Conservation (phyloP, 1,140 invertebrate genomes). For the Camponotus pennsylvanicus region DNA sequence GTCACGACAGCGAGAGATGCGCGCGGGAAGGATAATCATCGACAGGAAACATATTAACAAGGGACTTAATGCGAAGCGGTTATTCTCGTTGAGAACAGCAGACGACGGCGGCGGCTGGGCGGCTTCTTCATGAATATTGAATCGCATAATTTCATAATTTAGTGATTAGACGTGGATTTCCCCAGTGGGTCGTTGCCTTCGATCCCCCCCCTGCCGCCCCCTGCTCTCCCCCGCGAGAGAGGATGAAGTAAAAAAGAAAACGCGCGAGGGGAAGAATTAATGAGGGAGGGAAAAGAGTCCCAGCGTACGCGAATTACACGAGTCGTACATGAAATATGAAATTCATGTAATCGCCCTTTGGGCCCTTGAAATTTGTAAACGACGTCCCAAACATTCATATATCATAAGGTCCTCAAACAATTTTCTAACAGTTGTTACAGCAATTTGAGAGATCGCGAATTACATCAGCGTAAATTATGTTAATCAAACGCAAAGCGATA, state of each 20-base stretch:
- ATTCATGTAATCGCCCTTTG: background rate
- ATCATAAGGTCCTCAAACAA: slow-evolving; percentile 9
- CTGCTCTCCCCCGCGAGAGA: no score
- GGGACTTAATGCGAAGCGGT: slow-evolving; percentile 58
- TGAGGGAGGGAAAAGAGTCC: background rate
- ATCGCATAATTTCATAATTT: slow-evolving; percentile 71
- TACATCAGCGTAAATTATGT: background rate
- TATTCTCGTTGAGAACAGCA: slow-evolving; percentile 62
- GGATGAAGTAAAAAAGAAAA: background rate
- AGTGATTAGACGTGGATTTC: slow-evolving; percentile 71
- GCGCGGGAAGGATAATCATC: slow-evolving; percentile 52
- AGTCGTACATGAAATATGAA: slow-evolving; percentile 17
- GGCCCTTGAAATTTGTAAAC: background rate
- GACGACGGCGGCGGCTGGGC: slow-evolving; percentile 25
- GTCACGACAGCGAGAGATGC: background rate
- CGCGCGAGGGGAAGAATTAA: background rate
- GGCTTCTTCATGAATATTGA: slow-evolving; percentile 68
- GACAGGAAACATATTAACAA: slow-evolving; percentile 62
- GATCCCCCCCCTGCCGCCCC: background rate
- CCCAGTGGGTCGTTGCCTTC: slow-evolving; percentile 60
- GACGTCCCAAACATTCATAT: background rate
- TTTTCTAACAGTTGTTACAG: background rate
- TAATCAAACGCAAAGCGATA: background rate
- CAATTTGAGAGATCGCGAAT: background rate
- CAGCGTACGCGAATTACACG: background rate